phyloP scores from a whole-genome alignment of 1,140 invertebrate species.

The Eubasilissa regina region DNA sequence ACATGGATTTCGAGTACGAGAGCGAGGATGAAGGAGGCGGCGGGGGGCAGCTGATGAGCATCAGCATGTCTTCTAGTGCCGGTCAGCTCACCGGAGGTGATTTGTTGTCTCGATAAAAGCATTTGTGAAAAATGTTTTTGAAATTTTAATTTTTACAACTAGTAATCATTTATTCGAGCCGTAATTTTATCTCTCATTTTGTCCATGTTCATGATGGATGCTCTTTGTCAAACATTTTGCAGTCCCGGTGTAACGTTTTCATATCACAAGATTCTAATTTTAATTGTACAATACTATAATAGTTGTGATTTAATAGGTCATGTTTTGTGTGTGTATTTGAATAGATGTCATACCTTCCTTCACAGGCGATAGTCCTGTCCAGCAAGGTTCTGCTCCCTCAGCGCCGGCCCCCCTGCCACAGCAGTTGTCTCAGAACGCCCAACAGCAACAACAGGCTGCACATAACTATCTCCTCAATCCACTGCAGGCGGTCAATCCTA shows the following conservation, averaged over 20 bases:
- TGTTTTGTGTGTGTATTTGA: not conserved
- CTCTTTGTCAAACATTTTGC: too few relatives aligned
- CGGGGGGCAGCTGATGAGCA: constrained; percentile 21
- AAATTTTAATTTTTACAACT: constrained; percentile 7
- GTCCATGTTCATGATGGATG: too few relatives aligned
- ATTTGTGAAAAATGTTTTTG: not conserved
- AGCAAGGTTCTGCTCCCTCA: constrained; percentile 14
- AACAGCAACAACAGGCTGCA: constrained; percentile 50
- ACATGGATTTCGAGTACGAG: constrained; percentile 70
- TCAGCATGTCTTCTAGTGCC: constrained; percentile 29
- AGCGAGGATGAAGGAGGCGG: constrained; percentile 66
- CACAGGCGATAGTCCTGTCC: constrained; percentile 12
- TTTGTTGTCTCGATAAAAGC: not conserved
- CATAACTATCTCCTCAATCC: constrained; percentile 48
- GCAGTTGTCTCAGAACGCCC: not conserved
- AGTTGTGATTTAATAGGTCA: not conserved
- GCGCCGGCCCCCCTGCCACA: constrained; percentile 43
- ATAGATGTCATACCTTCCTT: not conserved
- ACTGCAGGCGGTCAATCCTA: constrained; percentile 60
- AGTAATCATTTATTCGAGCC: too few relatives aligned
- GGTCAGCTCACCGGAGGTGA: constrained; percentile 12
- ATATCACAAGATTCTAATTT: too few relatives aligned
- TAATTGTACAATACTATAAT: too few relatives aligned
- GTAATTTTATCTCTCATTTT: too few relatives aligned
- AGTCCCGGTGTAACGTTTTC: too few relatives aligned